Evolutionary conservation across 2,113 vertebrate species (phyloP), one percentile per base, ranked within the genome.

Genomic region (Syrrhaptes paradoxus): DNA sequence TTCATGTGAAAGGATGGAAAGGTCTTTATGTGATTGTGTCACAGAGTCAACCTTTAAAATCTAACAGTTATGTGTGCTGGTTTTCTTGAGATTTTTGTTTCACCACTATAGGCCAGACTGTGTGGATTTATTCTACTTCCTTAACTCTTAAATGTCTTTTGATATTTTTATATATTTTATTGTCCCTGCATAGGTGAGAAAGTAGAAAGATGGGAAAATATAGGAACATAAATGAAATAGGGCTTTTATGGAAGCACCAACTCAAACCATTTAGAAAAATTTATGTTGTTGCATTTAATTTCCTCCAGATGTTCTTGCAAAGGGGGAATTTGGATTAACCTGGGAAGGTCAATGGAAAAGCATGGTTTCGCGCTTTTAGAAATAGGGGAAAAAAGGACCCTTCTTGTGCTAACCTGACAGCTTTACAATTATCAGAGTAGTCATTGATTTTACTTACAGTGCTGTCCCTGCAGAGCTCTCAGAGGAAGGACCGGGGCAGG

Each of bases 271-370:
- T 90, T 61, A 81, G 43, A 63, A 89, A 77, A 48, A 90, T 92
- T 91, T 95, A 77, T 82, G 75, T 90, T 92, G 75, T 13, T 93
- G 55, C 34, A 38, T 86, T 90, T 93, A 90, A 92, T 96, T 93
- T 94, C 34, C 72, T 92, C 85, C 92, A 96, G 87, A 92, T 92
- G 87, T 92, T 95, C 63, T 91, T 86, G 52, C 65, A 68, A 75
- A 88, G 31, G 13, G 21, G 12, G 17, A 63, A 77, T 93, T 81
- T 83, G 67, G 85, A 95, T 94, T 88, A 93, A 86, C 45, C 32
- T 89, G 17, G 24, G 36, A 86, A 86, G 88, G 87, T 93, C 85
- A 93, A 11, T 1, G 4, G 43, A 77, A 92, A 90, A 81, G 2
- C 26, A 62, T 21, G 4, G 17, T 77, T 79, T 93, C 59, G 51